Evolutionary conservation across 2,113 vertebrate species (phyloP), one percentile per base, ranked within the genome.

Genomic region (Quiscalus mexicanus): DNA sequence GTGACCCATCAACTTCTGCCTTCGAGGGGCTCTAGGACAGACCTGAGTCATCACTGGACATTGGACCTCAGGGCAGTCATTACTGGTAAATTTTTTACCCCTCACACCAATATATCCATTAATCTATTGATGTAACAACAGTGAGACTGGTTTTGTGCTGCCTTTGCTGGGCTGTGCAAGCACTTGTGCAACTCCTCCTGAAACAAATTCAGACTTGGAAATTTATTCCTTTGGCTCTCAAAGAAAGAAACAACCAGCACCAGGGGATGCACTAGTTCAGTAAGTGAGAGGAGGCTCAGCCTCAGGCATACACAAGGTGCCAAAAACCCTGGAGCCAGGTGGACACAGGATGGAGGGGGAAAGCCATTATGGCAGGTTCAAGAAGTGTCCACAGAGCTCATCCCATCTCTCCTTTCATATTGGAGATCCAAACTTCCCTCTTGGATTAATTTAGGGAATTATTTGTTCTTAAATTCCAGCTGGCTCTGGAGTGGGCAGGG

Each of bases 11-110:
- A 84, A 47, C 31, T 59, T 68, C 50, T 45, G 56, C 71, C 45
- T 47, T 44, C 24, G n/a, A 33, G 11, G 23, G 18, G 9, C 33
- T 39, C 33, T 17, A 39, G 52, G 18, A 58, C 37, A 92, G n/a
- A 47, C 28, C 39, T 63, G 42, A 71, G 55, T 22, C 24, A 18
- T 20, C 37, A 53, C 27, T 1, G 5, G 20, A 27, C 2, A 0
- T 18, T 39, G 39, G 33, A 33, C 5, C 14, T 64, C 87, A 59
- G 35, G 10, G 35, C 59, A 74, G 10, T 25, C 45, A 47, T 24
- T 15, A 23, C 6, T 3, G 1, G 22, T 23, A 21, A 28, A 2
- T 15, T 2, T 71, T 81, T 85, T 64, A 71, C 50, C 30, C 35
- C 11, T 65, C 20, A 37, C 33, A 45, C 11, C 10, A 20, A 44